Percentiles rank a stretch among this genome's conserved stretches.
phyloP scores from a whole-genome alignment of 1,140 invertebrate species.

The Pseudachorutes palmiensis region DNA sequence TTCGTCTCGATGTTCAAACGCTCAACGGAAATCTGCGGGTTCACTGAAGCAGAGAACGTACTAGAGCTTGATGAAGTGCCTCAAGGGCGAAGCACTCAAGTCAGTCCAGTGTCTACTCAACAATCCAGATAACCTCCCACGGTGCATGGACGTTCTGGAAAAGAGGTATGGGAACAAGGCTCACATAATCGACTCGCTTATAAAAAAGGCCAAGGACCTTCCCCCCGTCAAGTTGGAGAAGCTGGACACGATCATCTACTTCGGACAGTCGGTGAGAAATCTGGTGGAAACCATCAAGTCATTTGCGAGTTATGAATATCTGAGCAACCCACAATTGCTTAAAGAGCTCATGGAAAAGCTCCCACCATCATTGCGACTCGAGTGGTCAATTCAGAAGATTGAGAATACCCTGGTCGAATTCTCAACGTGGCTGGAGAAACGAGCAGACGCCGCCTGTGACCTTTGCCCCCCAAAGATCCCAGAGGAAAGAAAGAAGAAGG shows the following conservation, averaged over 20 bases:
- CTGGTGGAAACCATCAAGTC: too few relatives aligned
- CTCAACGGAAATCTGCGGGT: constrained; percentile 12
- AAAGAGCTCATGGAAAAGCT: constrained; percentile 13
- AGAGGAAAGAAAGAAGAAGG: neutral
- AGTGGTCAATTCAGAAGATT: neutral
- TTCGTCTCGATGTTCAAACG: neutral
- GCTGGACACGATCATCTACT: too few relatives aligned
- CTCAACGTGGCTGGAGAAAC: neutral
- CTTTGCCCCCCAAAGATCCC: neutral
- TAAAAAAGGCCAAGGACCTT: neutral
- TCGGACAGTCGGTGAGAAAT: too few relatives aligned
- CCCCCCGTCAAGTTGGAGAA: neutral
- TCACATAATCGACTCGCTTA: constrained; percentile 6
- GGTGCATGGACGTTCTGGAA: neutral
- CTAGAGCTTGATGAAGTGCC: constrained; percentile 4
- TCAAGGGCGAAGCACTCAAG: constrained; percentile 12
- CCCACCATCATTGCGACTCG: neutral
- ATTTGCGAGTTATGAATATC: too few relatives aligned
- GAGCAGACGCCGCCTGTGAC: neutral
- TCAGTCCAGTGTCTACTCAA: neutral
- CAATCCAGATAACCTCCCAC: neutral
- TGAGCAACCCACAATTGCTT: constrained; percentile 5
- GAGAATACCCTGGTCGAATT: neutral
- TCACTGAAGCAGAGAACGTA: constrained; percentile 10
- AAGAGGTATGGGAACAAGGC: neutral